Percentiles rank a stretch among this genome's conserved stretches.
Conservation (phyloP, 2,797 vertebrate species). For the Cygnus olor region DNA sequence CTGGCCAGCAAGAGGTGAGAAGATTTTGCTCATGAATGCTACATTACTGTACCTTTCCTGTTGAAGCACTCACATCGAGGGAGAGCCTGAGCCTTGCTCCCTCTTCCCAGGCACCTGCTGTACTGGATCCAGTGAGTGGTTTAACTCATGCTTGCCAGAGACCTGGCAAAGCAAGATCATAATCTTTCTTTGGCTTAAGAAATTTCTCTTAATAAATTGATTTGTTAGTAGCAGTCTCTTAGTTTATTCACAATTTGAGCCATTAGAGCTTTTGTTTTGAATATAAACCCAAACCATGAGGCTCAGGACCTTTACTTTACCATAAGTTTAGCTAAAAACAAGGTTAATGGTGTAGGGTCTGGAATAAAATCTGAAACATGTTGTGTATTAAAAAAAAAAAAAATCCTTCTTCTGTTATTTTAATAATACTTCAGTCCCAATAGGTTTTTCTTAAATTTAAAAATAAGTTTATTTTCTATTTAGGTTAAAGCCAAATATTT, state of each 20-base stretch:
- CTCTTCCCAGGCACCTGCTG: background rate
- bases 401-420: background rate
- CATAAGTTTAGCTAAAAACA: background rate
- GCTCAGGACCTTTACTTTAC: background rate
- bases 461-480: background rate
- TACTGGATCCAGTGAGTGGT: background rate
- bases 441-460: background rate
- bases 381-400: background rate
- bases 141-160: background rate
- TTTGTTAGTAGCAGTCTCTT: background rate
- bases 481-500: background rate
- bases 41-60: background rate
- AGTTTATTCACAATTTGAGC: background rate
- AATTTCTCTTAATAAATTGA: background rate
- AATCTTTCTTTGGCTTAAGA: background rate
- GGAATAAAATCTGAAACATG: accelerated
- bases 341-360: background rate
- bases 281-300: background rate
- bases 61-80: background rate
- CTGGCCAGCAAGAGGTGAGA: background rate
- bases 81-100: background rate
- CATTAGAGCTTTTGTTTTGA: background rate
- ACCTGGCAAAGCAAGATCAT: background rate
- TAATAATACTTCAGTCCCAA: background rate
- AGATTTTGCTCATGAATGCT: background rate